These are phyloP conservation scores for Antennarius striatus DNA, from an alignment of 2,113 vertebrate species.

Conservation along the genomic window DNA sequence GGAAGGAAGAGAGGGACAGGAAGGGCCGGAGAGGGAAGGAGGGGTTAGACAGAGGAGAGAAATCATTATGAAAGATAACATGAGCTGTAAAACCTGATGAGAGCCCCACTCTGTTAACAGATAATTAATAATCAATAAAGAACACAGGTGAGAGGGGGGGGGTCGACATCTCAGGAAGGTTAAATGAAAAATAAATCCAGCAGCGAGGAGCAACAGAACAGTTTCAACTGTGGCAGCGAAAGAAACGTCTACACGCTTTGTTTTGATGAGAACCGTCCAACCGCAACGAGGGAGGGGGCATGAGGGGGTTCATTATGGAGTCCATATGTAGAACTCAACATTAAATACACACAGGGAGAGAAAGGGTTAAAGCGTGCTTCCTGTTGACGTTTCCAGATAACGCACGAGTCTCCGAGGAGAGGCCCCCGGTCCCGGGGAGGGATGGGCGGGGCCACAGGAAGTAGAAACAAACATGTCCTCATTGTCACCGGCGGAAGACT, in stretches of 20 bases:
- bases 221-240: not conserved
- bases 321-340: not conserved
- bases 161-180: slow-evolving; percentile 3
- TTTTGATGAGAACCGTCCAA: too few relatives aligned
- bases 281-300: not conserved
- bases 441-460: slow-evolving; percentile 53
- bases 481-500: not conserved
- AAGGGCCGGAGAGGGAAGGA: slow-evolving; percentile 10
- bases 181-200: slow-evolving; percentile 1
- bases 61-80: slow-evolving; percentile 8
- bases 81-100: slow-evolving; percentile 29
- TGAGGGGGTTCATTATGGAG: too few relatives aligned
- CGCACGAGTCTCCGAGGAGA: slow-evolving; percentile 28
- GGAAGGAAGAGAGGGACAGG: slow-evolving; percentile 32
- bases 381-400: slow-evolving; percentile 58
- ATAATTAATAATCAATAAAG: slow-evolving; percentile 25
- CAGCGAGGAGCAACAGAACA: not conserved
- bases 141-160: slow-evolving; percentile 18
- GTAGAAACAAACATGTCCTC: slow-evolving; percentile 32
- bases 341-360: not conserved
- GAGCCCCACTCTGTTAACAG: slow-evolving; percentile 17
- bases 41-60: slow-evolving; percentile 24
- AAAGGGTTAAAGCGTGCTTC: slow-evolving; percentile 58
- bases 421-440: slow-evolving; percentile 12
- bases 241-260: not conserved